Conservation (phyloP, 2,797 vertebrate species). For the Oceanodroma leucorhoa region DNA sequence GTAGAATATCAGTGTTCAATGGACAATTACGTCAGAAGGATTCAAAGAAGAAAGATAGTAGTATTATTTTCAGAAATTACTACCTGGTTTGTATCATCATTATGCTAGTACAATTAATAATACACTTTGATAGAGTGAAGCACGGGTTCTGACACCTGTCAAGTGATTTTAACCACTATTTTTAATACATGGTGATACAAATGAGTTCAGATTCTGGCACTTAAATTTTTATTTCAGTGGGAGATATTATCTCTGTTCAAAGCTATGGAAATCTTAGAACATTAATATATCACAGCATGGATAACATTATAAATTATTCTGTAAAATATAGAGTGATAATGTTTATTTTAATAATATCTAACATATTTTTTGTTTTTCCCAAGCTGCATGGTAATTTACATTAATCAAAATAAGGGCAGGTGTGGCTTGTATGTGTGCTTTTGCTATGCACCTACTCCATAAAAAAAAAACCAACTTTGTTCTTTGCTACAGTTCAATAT, state of each 20-base stretch:
- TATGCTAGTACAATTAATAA: not conserved
- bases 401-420: not conserved
- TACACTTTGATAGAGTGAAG: not conserved
- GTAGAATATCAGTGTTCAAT: not conserved
- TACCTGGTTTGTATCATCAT: not conserved
- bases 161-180: not conserved
- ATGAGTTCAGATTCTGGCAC: not conserved
- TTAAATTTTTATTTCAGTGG: not conserved
- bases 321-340: not conserved
- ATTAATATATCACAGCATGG: not conserved
- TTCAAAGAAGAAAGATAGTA: not conserved
- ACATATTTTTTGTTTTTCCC: not conserved
- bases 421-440: not conserved
- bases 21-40: not conserved
- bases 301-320: not conserved
- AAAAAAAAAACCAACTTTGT: not conserved
- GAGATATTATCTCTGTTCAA: not conserved
- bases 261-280: not conserved
- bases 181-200: not conserved
- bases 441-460: not conserved
- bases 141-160: not conserved
- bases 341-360: not conserved
- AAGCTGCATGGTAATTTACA: not conserved
- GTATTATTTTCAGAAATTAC: not conserved
- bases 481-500: not conserved